Conservation (phyloP, 1,140 invertebrate species). For the Idris sp. region DNA sequence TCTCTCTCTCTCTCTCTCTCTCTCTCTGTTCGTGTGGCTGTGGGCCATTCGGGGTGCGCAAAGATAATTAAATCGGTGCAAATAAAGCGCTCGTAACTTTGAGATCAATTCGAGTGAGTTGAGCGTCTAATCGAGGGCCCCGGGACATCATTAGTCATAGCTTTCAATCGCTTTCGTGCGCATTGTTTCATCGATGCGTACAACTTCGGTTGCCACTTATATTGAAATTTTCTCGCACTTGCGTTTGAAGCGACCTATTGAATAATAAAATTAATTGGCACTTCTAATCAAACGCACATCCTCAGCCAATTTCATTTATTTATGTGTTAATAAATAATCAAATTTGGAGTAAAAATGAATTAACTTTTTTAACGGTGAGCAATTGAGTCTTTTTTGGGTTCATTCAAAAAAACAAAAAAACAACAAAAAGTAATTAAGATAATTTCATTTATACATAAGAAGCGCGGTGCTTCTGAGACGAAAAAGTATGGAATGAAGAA, state of each 20-base stretch:
- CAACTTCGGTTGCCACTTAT: too few species aligned
- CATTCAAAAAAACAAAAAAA: constrained; percentile 44
- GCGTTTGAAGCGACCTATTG: too few species aligned
- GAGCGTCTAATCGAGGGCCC: constrained; percentile 65
- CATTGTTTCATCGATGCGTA: constrained; percentile 18
- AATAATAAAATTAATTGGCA: too few species aligned
- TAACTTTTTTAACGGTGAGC: too few species aligned
- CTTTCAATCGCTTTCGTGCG: constrained; percentile 60
- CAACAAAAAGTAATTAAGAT: too few species aligned
- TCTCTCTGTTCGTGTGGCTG: too few species aligned
- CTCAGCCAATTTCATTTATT: constrained; percentile 8
- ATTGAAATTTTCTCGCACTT: too few species aligned
- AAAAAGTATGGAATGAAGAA: constrained; percentile 67
- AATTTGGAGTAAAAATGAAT: constrained; percentile 1
- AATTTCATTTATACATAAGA: constrained; percentile 51
- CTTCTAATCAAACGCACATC: constrained; percentile 33
- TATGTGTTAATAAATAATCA: neutral
- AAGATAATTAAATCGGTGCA: constrained; percentile 69
- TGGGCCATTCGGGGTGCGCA: constrained; percentile 43
- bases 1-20: too few species aligned
- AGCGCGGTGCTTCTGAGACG: constrained; percentile 40
- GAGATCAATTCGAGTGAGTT: constrained; percentile 58
- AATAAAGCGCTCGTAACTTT: constrained; percentile 65
- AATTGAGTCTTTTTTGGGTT: constrained; percentile 6
- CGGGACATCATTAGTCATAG: constrained; percentile 68